Percentiles rank a stretch among this genome's conserved stretches.
These are phyloP conservation scores for Ophioderma brevispina DNA, from an alignment of 35 echinoderm and acorn worm species.

Conservation along the genomic window DNA sequence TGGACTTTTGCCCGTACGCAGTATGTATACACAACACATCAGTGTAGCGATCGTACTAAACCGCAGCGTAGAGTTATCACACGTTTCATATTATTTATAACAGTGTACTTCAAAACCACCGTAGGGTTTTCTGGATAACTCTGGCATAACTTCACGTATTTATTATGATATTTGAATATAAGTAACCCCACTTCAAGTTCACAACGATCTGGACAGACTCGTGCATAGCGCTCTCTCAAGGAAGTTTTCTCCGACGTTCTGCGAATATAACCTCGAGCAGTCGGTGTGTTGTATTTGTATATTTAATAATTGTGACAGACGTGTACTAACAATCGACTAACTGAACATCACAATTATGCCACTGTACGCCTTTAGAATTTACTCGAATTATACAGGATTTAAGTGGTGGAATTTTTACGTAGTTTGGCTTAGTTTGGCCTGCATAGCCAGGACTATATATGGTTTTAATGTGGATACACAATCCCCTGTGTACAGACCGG, in stretches of 20 bases:
- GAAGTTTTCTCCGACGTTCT: background rate
- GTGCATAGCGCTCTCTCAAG: background rate
- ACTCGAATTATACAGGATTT: background rate
- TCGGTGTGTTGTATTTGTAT: no score
- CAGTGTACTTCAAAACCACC: background rate
- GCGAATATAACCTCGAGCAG: no score
- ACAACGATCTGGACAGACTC: background rate
- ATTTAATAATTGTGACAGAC: no score
- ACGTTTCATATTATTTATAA: background rate
- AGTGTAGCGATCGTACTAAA: no score
- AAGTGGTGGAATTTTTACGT: background rate
- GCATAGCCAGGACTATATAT: background rate
- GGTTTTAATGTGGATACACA: conserved; percentile 18
- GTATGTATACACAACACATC: background rate
- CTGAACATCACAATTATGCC: no score
- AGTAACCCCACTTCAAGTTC: background rate
- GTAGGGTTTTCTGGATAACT: background rate
- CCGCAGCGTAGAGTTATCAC: background rate
- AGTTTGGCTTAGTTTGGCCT: background rate
- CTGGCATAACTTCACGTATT: conserved; percentile 6
- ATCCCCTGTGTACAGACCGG: conserved; percentile 10
- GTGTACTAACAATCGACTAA: no score
- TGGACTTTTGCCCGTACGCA: background rate
- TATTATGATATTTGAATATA: background rate
- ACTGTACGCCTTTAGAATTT: no score